Conservation (phyloP, 2,797 vertebrate genomes). For the Squalus acanthias region DNA sequence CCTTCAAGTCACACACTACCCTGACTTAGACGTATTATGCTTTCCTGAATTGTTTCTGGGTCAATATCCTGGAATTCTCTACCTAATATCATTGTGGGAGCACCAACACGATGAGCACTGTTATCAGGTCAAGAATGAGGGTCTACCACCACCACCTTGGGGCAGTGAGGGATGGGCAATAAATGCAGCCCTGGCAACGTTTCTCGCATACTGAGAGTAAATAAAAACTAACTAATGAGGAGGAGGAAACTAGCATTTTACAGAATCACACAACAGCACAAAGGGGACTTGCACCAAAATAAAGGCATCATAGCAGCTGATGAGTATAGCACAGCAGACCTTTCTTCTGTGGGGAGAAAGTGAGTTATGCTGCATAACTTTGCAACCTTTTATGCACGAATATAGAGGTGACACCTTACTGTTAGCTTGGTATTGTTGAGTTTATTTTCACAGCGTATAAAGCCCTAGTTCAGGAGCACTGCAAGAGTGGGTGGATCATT, state of each 20-base stretch:
- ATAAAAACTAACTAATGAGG: neutral
- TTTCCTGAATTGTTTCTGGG: neutral
- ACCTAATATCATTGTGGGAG: neutral
- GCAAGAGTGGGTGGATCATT: neutral
- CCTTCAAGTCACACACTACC: neutral
- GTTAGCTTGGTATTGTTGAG: neutral
- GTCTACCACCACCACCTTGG: neutral
- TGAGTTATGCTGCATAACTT: neutral
- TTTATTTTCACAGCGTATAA: neutral
- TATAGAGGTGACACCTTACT: neutral
- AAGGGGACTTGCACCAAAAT: neutral
- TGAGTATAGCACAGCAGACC: neutral
- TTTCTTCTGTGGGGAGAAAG: neutral
- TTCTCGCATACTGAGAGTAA: neutral
- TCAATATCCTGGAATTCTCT: neutral
- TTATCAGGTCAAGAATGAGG: neutral
- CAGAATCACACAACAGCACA: neutral
- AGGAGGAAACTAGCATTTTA: neutral
- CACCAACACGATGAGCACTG: neutral
- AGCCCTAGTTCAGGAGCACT: neutral
- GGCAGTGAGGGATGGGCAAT: neutral
- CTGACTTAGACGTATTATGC: neutral
- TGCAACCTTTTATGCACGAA: neutral
- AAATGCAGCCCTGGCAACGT: neutral
- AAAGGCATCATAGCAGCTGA: neutral